phyloP scores from a whole-genome alignment of 2,113 vertebrate species.

The Dromiciops gliroides region DNA sequence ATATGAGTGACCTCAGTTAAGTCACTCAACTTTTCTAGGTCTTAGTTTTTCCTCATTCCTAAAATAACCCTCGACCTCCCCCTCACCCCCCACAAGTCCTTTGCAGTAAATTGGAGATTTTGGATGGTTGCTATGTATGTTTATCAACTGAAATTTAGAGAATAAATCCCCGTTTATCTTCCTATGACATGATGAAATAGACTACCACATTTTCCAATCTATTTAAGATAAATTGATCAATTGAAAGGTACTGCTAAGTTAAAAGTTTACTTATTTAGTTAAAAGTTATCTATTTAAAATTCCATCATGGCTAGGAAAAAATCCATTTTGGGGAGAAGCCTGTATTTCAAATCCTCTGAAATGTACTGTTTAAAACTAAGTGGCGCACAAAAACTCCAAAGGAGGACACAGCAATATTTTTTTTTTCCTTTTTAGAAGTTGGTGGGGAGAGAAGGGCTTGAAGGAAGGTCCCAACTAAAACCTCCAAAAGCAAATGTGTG shows the following conservation, averaged over 20 bases:
- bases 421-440: background rate
- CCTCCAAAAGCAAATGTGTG: background rate
- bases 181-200: background rate
- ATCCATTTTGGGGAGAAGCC: background rate
- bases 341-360: background rate
- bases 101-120: background rate
- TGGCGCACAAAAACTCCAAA: background rate
- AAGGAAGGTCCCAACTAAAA: background rate
- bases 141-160: background rate
- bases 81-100: background rate
- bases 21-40: background rate
- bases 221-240: constrained; percentile 14
- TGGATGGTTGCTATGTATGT: background rate
- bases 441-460: background rate
- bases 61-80: background rate
- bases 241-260: background rate
- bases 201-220: background rate
- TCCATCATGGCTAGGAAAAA: constrained; percentile 33
- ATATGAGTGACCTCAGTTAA: background rate
- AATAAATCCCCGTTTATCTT: background rate
- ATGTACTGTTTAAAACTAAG: background rate
- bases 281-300: constrained; percentile 16
- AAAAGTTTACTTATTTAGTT: background rate
- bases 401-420: background rate
- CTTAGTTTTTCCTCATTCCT: background rate